phyloP scores from a whole-genome alignment of 2,113 vertebrate genomes.

The Anthoscopus minutus region DNA sequence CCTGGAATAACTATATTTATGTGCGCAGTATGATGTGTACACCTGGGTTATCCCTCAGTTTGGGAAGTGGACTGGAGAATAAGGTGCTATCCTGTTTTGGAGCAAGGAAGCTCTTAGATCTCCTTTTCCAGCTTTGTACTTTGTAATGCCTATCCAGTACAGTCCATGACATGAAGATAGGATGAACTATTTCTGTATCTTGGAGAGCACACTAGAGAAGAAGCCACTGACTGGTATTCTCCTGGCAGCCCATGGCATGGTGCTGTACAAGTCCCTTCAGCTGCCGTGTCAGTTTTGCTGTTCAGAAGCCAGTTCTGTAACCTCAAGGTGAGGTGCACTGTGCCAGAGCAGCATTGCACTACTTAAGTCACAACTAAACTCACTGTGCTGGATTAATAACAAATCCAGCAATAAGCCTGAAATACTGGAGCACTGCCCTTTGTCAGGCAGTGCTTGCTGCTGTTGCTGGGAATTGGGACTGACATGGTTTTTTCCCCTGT shows the following conservation, averaged over 20 bases:
- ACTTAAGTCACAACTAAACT: neutral
- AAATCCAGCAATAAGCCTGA: neutral
- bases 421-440: neutral
- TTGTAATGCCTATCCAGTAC: neutral
- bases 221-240: neutral
- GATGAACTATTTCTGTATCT: neutral
- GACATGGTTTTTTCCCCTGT: neutral
- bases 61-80: neutral
- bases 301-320: fast-evolving
- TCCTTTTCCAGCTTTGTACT: neutral
- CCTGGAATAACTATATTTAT: neutral
- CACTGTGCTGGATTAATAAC: neutral
- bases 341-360: neutral
- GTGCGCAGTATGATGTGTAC: neutral
- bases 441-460: neutral
- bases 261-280: neutral
- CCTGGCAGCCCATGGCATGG: fast-evolving
- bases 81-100: neutral
- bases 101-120: neutral
- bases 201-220: neutral
- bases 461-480: neutral
- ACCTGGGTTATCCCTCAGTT: neutral
- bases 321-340: neutral
- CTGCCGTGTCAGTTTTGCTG: fast-evolving
- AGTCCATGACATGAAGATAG: neutral